Evolutionary conservation across 2,113 vertebrate species (phyloP).

Genomic region (Dermatemys mawii): DNA sequence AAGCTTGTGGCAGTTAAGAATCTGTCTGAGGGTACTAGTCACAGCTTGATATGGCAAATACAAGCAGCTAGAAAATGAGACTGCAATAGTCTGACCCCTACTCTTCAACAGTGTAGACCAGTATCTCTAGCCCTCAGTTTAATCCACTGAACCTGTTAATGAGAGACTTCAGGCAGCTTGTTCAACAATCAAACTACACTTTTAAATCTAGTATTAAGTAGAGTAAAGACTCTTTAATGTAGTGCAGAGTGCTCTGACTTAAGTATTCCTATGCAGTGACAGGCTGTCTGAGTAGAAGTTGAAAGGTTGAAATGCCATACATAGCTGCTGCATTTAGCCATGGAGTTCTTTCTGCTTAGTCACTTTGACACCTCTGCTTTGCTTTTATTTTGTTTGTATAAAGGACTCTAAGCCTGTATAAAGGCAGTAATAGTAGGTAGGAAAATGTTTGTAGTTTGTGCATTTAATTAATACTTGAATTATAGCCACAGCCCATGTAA

Average conservation of each 20-base stretch:
- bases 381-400: conserved; percentile 43
- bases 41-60: neutral
- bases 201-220: neutral
- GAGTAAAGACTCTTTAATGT: neutral
- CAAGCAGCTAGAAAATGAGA: neutral
- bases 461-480: neutral
- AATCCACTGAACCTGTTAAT: neutral
- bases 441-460: conserved; percentile 33
- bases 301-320: conserved; percentile 34
- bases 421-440: conserved; percentile 35
- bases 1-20: neutral
- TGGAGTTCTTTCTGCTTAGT: conserved; percentile 71
- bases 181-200: neutral
- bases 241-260: neutral
- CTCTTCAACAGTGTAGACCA: neutral
- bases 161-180: neutral
- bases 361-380: conserved; percentile 28
- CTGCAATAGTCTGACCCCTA: neutral
- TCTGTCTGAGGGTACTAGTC: neutral
- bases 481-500: neutral
- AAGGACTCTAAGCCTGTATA: conserved; percentile 19
- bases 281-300: conserved; percentile 17
- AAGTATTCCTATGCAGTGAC: neutral
- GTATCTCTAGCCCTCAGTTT: neutral
- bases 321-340: conserved; percentile 50